Base-by-base conservation (phyloP, 1,140 invertebrate genomes). In the Campoletis sonorensis region DNA sequence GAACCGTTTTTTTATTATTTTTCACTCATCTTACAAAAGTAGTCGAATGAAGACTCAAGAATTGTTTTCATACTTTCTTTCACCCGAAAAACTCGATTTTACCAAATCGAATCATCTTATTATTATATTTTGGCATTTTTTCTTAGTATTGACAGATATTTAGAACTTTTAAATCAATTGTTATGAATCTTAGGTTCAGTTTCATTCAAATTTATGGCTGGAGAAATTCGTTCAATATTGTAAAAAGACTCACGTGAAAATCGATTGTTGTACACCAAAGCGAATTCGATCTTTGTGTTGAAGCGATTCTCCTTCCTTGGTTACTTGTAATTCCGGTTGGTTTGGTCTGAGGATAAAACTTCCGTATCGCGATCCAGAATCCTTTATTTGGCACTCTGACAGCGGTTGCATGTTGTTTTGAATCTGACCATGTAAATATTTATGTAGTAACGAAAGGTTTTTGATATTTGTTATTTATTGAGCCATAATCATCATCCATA, bases 281-380 rank as follows among this genome's bases (percentile, higher is more conserved):
- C 72, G 82, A 40, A 88, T 70, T 80, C 67, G 61, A 78, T 87
- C 84, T 16, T 79, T 27, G 23, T 81, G 61, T 21, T 79, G 80
- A 4, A 86, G 7, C 68, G 16, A 11, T 27, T 75, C 61, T 40
- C 77, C 73, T 54, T 75, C 75, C 26, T 73, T 27, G 13, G 81
- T 73, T 10, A 87, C 11, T 58, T 81, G 61, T 13, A 75, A 68
- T 4, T 49, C 23, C n/a, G 5, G 13, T 5, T 79, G 21, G 11
- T 58, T 27, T n/a, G 54, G 58, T n/a, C 4, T 21, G 0, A 82
- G 5, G n/a, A 86, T 40, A 15, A 64, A 83, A 76, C 81, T 85
- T 26, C 85, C 85, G 82, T 88, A 87, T 64, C 86, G 87, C 27
- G 87, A 87, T 1, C 70, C 30, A 5, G 30, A 18, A 70, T 88